These are phyloP conservation scores for Lucifuga dentata DNA, from an alignment of 2,113 vertebrate species.

Conservation along the genomic window DNA sequence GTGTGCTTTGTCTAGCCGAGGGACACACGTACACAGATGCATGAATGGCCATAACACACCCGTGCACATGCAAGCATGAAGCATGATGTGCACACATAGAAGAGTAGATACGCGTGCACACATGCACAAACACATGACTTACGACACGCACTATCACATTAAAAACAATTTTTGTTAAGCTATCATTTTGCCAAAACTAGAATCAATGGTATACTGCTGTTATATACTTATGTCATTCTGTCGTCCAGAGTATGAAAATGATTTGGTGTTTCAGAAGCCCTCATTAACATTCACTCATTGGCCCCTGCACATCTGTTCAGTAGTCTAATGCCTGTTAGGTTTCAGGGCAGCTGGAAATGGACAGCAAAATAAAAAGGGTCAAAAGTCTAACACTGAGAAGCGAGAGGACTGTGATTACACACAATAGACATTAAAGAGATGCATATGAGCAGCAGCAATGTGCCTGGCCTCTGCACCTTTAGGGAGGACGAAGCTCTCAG, in stretches of 20 bases:
- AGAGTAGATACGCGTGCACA: conserved; percentile 22
- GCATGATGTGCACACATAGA: conserved; percentile 20
- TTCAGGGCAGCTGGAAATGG: conserved; percentile 82
- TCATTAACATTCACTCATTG: conserved; percentile 79
- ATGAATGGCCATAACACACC: conserved; percentile 30
- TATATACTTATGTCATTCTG: conserved; percentile 20
- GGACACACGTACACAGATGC: conserved; percentile 53
- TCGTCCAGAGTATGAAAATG: conserved; percentile 65
- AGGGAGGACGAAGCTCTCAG: conserved; percentile 64
- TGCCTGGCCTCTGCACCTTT: conserved; percentile 76
- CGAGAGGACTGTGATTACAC: conserved; percentile 72
- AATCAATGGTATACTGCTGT: background rate
- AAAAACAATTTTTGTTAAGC: conserved; percentile 3
- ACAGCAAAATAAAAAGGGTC: conserved; percentile 83
- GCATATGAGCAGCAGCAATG: conserved; percentile 72
- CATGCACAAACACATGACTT: conserved; percentile 9
- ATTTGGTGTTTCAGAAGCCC: conserved; percentile 69
- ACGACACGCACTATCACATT: conserved; percentile 18
- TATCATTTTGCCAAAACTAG: conserved; percentile 25
- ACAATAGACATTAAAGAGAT: conserved; percentile 85
- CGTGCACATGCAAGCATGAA: conserved; percentile 27
- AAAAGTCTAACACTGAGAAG: conserved; percentile 80
- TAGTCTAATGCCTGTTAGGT: conserved; percentile 76
- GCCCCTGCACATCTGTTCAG: conserved; percentile 81
- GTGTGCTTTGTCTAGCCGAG: conserved; percentile 73